These are phyloP conservation scores for Sarotherodon lohbergeri DNA, from an alignment of 2,113 vertebrate species.

Conservation along the genomic window DNA sequence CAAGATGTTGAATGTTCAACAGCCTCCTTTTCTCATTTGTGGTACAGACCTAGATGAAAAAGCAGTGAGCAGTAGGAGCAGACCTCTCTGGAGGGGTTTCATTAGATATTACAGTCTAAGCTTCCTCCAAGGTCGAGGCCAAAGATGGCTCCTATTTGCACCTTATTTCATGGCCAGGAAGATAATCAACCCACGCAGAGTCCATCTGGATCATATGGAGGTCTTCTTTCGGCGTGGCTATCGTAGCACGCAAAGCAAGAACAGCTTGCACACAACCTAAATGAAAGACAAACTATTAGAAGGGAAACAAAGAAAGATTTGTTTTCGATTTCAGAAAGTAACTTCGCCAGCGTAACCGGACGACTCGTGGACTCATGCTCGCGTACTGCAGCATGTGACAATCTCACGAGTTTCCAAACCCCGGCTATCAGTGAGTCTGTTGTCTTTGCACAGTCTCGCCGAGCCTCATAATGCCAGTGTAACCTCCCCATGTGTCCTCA, in stretches of 20 bases:
- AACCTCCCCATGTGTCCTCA: conserved; percentile 47
- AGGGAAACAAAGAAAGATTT: conserved; percentile 19
- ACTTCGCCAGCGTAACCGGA: neutral
- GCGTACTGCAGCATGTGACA: conserved; percentile 38
- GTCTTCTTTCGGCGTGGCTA: conserved; percentile 39
- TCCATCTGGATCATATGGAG: conserved; percentile 66
- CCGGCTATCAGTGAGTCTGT: conserved; percentile 31
- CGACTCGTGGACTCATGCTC: neutral
- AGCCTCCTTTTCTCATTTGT: conserved; percentile 52
- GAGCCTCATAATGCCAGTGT: conserved; percentile 31
- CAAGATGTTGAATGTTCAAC: conserved; percentile 62
- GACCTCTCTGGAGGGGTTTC: conserved; percentile 56
- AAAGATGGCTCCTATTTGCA: conserved; percentile 71
- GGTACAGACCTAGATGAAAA: conserved; percentile 54
- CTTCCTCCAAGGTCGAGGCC: conserved; percentile 64
- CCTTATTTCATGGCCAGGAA: conserved; percentile 67
- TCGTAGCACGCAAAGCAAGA: conserved; percentile 39
- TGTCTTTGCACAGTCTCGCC: conserved; percentile 43
- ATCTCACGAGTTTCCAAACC: conserved; percentile 32
- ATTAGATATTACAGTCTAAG: conserved; percentile 64
- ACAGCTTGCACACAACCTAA: neutral
- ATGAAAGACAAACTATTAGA: conserved; percentile 28
- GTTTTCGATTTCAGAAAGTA: neutral
- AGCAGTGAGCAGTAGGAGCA: conserved; percentile 38
- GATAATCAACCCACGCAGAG: conserved; percentile 54